These are phyloP conservation scores for Phortica variegata DNA, from an alignment of 1,140 invertebrate genomes.

Conservation along the genomic window DNA sequence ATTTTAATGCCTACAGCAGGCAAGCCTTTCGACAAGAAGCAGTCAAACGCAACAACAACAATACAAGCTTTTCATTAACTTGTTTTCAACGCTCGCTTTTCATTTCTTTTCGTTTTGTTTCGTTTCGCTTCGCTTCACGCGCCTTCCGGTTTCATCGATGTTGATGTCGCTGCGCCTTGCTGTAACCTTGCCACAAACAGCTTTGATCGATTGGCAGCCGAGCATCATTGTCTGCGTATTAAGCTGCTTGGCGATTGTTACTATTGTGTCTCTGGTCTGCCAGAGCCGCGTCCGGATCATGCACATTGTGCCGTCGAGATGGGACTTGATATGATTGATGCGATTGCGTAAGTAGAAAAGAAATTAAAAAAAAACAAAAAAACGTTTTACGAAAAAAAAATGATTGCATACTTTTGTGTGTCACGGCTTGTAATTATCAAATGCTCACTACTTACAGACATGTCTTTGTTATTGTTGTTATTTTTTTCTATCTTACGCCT, in stretches of 20 bases:
- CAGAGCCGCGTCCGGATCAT: constrained; percentile 85
- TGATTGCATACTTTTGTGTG: neutral
- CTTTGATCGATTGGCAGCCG: constrained; percentile 87
- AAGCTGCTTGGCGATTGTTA: constrained; percentile 94
- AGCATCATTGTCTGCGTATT: constrained; percentile 89
- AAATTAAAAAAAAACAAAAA: constrained; percentile 8
- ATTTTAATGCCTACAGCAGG: no score
- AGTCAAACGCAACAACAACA: no score
- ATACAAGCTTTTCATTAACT: no score
- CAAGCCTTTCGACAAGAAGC: no score
- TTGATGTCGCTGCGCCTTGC: neutral
- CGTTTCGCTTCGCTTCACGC: no score
- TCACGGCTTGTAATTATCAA: neutral
- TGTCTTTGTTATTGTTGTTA: constrained; percentile 19
- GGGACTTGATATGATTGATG: constrained; percentile 96
- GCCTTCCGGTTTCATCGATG: no score
- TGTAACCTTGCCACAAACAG: constrained; percentile 57
- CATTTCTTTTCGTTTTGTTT: no score
- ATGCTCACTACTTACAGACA: no score
- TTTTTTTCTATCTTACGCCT: neutral
- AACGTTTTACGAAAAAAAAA: constrained; percentile 5
- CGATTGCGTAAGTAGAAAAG: constrained; percentile 79
- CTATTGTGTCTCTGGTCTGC: constrained; percentile 89
- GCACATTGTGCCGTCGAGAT: constrained; percentile 94
- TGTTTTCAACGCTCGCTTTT: no score